phyloP scores from a whole-genome alignment of 2,888 invertebrate genomes.

The Yponomeuta plumbellus region DNA sequence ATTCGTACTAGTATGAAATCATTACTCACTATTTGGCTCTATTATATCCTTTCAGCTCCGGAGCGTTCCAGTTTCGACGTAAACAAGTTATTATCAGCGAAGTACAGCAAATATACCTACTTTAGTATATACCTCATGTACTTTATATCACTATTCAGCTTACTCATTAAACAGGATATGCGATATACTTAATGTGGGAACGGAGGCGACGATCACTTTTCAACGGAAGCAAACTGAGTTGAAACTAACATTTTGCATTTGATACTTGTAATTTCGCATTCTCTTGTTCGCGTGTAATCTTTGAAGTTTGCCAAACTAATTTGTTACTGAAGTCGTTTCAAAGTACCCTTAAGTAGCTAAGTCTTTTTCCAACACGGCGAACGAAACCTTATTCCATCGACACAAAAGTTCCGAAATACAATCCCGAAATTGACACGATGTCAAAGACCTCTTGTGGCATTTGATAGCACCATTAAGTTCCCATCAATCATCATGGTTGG shows the following conservation, averaged over 20 bases:
- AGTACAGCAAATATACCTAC: neutral
- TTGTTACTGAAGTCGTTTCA: neutral
- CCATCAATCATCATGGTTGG: neutral
- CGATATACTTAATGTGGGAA: neutral
- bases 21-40: neutral
- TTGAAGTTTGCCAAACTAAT: neutral
- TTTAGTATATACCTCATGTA: neutral
- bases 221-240: neutral
- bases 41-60: neutral
- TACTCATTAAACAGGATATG: constrained; percentile 1
- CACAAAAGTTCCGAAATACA: neutral
- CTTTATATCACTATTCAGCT: neutral
- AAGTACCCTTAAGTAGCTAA: no score
- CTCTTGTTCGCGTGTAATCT: neutral
- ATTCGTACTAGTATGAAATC: neutral
- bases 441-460: neutral
- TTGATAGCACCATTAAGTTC: neutral
- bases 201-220: neutral
- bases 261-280: neutral
- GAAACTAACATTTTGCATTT: neutral
- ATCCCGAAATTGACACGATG: neutral
- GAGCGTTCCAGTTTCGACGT: neutral
- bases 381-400: no score
- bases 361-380: no score
- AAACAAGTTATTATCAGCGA: neutral